Percentiles rank a stretch among this genome's conserved stretches.
Conservation (phyloP, 2,888 invertebrate genomes). For the Torymus aiolomorphi region DNA sequence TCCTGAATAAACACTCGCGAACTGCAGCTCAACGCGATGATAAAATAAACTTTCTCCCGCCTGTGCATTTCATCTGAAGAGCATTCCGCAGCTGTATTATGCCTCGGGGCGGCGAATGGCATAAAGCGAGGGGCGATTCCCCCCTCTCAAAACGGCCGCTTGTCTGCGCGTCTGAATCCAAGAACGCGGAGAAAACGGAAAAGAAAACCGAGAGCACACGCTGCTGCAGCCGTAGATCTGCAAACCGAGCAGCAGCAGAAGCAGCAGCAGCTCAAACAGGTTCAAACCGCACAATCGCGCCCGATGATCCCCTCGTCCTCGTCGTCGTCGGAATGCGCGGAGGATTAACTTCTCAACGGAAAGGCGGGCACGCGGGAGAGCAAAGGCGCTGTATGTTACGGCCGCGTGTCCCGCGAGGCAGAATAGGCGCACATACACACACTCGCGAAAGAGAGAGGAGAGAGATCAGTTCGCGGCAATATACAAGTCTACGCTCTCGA, state of each 20-base stretch:
- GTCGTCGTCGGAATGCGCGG: slow-evolving; percentile 20
- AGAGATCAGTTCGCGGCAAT: neutral
- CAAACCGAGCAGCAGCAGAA: neutral
- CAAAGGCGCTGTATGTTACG: too few relatives aligned
- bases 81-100: slow-evolving; percentile 5
- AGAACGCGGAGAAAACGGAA: neutral
- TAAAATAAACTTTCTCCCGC: neutral
- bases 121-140: slow-evolving; percentile 15
- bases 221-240: neutral
- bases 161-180: too few relatives aligned
- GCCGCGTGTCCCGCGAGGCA: slow-evolving; percentile 8
- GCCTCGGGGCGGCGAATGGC: slow-evolving; percentile 10
- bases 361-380: neutral
- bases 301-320: slow-evolving; percentile 28
- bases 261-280: slow-evolving; percentile 35
- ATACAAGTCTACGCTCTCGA: neutral
- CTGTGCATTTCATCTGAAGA: too few relatives aligned
- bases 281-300: slow-evolving; percentile 44
- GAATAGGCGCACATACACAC: neutral
- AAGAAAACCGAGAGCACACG: slow-evolving; percentile 5
- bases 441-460: slow-evolving; percentile 1
- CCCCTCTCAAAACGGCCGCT: neutral
- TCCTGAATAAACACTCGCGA: neutral
- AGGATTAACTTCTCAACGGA: slow-evolving; percentile 52
- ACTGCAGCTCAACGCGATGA: neutral